Evolutionary conservation across 2,888 invertebrate genomes (phyloP), one percentile per base, ranked within the genome.

Genomic region (Ectemnius cavifrons): DNA sequence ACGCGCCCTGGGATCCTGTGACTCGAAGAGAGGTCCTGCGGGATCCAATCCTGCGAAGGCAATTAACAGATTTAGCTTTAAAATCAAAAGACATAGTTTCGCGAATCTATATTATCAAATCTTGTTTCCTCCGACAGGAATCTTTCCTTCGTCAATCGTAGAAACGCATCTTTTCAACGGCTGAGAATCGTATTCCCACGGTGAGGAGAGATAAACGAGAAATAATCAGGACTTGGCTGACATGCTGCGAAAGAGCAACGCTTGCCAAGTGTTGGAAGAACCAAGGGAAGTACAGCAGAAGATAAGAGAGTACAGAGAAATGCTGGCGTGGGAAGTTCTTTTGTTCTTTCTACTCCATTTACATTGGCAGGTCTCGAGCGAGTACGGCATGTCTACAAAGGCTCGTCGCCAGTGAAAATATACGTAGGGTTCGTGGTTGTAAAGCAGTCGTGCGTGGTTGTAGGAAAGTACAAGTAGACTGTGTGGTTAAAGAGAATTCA

Each of bases 11-110:
- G 95, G 94, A 88, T 97, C 97, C 90, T 97, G 97, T 60, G 96
- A 95, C 91, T 98, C 97, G 89, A 98, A 98, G 0, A 98, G 92
- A 0, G 98, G 98, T 2, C 97, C 97, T 0, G 97, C 97, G 27
- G 97, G 97, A 92, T 97, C 97, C 76, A 97, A 91, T 69, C 96
- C 96, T 95, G 89, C 8, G 3, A 37, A 8, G 0, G 8, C 37
- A 37, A 37, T 37, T 37, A 37, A 37, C 8, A 37, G 37, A 37
- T 37, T 37, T 37, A 37, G 8, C 37, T 37, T 37, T 37, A 23
- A 23, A 23, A 23, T 23, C 23, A 23, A 23, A 2, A 23, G 23
- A 23, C 23, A 23, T 47, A 47, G 4, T 47, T 11, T n/a, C 5
- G 47, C n/a, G 3, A 47, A 47, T 47, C 47, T n/a, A 47, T 3